Evolutionary conservation across 2,797 vertebrate genomes (phyloP), one percentile per base, ranked within the genome.

Genomic region (Hipposideros larvatus): DNA sequence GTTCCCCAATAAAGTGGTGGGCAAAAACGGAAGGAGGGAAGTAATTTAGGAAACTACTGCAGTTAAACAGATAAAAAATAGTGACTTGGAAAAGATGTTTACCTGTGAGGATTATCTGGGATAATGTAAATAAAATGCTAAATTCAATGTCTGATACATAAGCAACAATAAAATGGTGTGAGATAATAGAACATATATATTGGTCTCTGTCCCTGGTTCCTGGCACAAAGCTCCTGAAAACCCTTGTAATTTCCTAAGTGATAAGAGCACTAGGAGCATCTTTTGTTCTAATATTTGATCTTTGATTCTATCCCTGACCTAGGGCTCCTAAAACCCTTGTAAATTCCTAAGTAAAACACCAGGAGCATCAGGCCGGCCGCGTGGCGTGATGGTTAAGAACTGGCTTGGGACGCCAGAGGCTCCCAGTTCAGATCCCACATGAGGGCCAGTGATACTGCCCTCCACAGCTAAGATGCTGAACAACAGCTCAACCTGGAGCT

Each of bases 81-180:
- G 34, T 55, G 55, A 92, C 71, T 95, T 90, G 22, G 43, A 80
- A 96, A 86, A 95, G n/a, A 91, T 51, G 46, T 70, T 93, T 90
- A 59, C 79, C 53, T 65, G 53, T 91, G 19, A 96, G 18, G 61
- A 71, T 75, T 86, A 84, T 70, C 6, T 80, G 37, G 57, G 71
- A 57, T 74, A 84, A 96, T 77, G 61, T 61, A 87, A 93, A 80
- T 71, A 78, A 80, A 94, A 41, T 75, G 70, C 21, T 95, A 91
- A 68, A 73, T 91, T 90, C 59, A 73, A n/a, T 57, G 28, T 57
- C 21, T 93, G 57, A 78, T 51, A 66, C 18, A 70, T 57, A 95
- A 80, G 34, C 34, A 88, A 71, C 19, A 90, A 70, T 16, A 96
- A 74, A 82, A 80, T 55, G 37, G n/a, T 74, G 19, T 84, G 46